Evolutionary conservation across 2,113 vertebrate species (phyloP).

Genomic region (Gymnobelideus leadbeateri): DNA sequence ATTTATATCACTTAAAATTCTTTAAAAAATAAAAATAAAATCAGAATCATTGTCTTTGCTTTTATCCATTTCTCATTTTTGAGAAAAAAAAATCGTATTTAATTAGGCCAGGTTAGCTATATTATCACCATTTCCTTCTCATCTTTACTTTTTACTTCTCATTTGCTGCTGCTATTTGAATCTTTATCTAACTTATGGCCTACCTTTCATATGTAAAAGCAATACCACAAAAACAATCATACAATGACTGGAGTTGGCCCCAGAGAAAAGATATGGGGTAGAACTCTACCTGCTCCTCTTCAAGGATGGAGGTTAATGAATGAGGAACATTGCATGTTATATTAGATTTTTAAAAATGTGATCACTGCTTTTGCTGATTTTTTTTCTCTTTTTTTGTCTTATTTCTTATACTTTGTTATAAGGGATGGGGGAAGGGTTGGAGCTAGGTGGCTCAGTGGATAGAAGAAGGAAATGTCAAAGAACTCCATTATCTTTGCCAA

Average conservation of each 20-base stretch:
- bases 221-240: not conserved
- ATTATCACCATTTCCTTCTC: not conserved
- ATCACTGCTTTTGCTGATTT: not conserved
- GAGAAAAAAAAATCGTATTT: not conserved
- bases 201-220: not conserved
- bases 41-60: not conserved
- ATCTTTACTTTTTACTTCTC: not conserved
- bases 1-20: not conserved
- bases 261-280: not conserved
- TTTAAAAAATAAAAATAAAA: not conserved
- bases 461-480: not conserved
- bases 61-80: not conserved
- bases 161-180: not conserved
- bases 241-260: not conserved
- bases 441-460: not conserved
- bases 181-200: not conserved
- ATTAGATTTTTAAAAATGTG: not conserved
- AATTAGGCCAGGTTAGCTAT: not conserved
- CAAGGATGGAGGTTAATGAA: not conserved
- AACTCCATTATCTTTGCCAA: not conserved
- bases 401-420: not conserved
- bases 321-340: not conserved
- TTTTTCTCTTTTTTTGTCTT: not conserved
- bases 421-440: not conserved
- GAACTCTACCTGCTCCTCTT: not conserved